phyloP scores from a whole-genome alignment of 2,888 invertebrate genomes.

The Hypsopygia costalis region DNA sequence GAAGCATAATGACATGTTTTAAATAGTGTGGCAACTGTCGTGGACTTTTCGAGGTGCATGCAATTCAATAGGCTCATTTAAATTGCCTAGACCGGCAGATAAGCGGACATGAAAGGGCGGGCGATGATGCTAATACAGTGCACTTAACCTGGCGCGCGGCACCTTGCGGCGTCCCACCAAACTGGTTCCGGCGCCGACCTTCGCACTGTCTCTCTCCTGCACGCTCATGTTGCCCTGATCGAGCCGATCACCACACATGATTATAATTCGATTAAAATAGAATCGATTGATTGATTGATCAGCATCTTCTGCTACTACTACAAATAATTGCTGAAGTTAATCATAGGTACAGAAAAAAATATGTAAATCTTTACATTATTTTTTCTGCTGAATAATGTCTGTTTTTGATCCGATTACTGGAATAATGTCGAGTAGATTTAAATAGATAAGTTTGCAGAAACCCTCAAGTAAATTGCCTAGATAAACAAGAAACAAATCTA shows the following conservation, averaged over 20 bases:
- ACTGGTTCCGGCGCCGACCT: conserved; percentile 72
- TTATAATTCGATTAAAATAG: conserved; percentile 53
- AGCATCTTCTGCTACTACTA: too few relatives aligned
- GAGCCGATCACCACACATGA: conserved; percentile 55
- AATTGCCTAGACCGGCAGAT: conserved; percentile 63
- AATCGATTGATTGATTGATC: conserved; percentile 24
- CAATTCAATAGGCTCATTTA: conserved; percentile 70
- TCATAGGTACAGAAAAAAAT: too few relatives aligned
- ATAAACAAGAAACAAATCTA: conserved; percentile 5
- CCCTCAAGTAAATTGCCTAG: conserved; percentile 2
- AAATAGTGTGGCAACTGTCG: conserved; percentile 6
- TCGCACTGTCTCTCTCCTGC: conserved; percentile 56
- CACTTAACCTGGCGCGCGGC: conserved; percentile 72
- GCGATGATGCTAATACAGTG: conserved; percentile 73
- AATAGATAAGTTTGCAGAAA: neutral
- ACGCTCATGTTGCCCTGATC: conserved; percentile 63
- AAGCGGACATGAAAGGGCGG: conserved; percentile 73
- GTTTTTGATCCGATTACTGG: conserved; percentile 5
- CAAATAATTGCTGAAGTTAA: too few relatives aligned
- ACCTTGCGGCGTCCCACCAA: conserved; percentile 72
- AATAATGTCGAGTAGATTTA: conserved; percentile 1
- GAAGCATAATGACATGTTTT: conserved; percentile 14
- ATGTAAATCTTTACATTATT: too few relatives aligned
- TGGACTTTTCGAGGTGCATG: conserved; percentile 28
- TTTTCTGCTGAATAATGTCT: neutral